A percentile compares a stretch with the other conserved stretches of the same genome.
phyloP scores from a whole-genome alignment of 2,797 vertebrate genomes.

The Pristis pectinata region DNA sequence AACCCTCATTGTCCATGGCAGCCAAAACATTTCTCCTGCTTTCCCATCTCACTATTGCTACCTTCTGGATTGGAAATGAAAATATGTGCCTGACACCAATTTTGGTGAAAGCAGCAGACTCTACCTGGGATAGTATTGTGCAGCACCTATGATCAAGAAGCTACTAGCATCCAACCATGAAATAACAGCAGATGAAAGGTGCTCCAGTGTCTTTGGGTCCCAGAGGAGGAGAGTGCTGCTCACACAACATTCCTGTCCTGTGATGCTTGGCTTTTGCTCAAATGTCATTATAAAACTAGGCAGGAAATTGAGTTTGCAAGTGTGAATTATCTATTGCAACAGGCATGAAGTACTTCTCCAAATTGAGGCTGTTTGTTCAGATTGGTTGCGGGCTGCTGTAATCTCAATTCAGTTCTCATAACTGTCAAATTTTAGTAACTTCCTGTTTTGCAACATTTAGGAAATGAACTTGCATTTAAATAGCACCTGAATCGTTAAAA shows the following conservation, averaged over 20 bases:
- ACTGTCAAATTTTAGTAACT: constrained; percentile 21
- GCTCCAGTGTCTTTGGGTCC: neutral
- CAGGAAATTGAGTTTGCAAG: constrained; percentile 6
- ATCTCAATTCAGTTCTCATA: neutral
- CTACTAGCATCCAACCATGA: neutral
- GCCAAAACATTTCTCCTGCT: too few species aligned
- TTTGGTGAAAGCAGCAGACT: neutral
- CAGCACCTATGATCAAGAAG: too few species aligned
- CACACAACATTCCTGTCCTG: neutral
- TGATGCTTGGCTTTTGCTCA: neutral
- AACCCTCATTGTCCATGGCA: too few species aligned
- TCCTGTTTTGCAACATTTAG: neutral
- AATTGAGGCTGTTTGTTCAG: neutral
- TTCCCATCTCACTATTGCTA: too few species aligned
- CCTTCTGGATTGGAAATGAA: too few species aligned
- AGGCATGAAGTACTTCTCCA: neutral
- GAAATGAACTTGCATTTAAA: constrained; percentile 5
- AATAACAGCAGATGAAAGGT: neutral
- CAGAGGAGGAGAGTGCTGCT: too few species aligned
- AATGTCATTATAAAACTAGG: neutral
- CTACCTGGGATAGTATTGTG: too few species aligned
- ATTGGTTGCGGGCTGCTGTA: neutral
- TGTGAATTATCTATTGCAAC: constrained; percentile 7
- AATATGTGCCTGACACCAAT: neutral
- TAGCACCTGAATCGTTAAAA: neutral